A percentile compares a stretch with the other conserved stretches of the same genome.
Evolutionary conservation across 2,888 invertebrate species (phyloP).

Genomic region (Eupithecia vulgata): DNA sequence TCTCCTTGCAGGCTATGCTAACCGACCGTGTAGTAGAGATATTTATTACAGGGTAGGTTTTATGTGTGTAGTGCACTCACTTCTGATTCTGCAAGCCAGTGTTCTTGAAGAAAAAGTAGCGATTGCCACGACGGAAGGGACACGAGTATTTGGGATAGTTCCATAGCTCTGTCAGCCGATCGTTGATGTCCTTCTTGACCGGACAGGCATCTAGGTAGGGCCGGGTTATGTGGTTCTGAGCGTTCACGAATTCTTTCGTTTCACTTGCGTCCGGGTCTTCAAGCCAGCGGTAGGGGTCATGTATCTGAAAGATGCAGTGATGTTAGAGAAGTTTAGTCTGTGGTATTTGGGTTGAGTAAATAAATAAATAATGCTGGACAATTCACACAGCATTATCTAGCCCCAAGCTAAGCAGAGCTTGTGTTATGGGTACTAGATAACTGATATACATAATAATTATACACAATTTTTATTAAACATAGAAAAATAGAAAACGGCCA

Average conservation of each 20-base stretch:
- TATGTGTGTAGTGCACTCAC: constrained; percentile 71
- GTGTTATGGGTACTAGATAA: too few species aligned
- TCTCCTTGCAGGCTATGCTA: too few species aligned
- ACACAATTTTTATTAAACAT: too few species aligned
- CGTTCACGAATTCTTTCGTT: constrained; percentile 94
- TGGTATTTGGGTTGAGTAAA: not conserved
- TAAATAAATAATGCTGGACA: too few species aligned
- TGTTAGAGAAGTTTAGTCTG: not conserved
- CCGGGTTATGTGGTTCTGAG: constrained; percentile 93
- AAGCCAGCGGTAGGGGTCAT: constrained; percentile 97
- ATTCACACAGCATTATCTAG: too few species aligned
- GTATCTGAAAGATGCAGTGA: constrained; percentile 82
- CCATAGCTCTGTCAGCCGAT: constrained; percentile 94
- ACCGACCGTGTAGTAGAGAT: too few species aligned
- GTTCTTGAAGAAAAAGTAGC: constrained; percentile 96
- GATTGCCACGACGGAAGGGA: constrained; percentile 91
- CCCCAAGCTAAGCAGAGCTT: too few species aligned
- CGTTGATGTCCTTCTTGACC: constrained; percentile 88
- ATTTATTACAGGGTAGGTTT: too few species aligned
- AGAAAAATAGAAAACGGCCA: too few species aligned
- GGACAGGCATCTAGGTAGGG: constrained; percentile 93
- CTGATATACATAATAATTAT: too few species aligned
- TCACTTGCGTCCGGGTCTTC: constrained; percentile 97
- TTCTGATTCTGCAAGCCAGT: constrained; percentile 98
- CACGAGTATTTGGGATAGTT: constrained; percentile 98